A percentile compares a stretch with the other conserved stretches of the same genome.
phyloP scores from a whole-genome alignment of 2,888 invertebrate species.

The Drosophila kokeensis region DNA sequence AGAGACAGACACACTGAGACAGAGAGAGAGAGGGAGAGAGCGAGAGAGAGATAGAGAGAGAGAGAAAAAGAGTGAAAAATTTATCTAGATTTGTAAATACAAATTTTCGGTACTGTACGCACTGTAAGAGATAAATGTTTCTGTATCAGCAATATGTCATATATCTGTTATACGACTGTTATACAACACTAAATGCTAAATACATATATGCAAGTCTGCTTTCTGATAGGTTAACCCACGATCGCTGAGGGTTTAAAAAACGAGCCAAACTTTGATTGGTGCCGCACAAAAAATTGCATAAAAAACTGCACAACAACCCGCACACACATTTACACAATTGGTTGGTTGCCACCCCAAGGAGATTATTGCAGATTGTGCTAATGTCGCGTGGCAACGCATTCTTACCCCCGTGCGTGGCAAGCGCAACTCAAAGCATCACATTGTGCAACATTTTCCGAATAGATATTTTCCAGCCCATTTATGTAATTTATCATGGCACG shows the following conservation, averaged over 20 bases:
- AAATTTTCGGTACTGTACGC: slow-evolving; percentile 33
- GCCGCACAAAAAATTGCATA: slow-evolving; percentile 59
- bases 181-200: background rate
- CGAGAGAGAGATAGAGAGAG: slow-evolving; percentile 12
- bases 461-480: slow-evolving; percentile 14
- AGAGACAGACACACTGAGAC: background rate
- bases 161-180: slow-evolving; percentile 22
- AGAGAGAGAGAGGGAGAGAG: background rate
- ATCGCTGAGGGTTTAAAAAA: slow-evolving; percentile 59
- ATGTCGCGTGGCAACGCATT: slow-evolving; percentile 52
- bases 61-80: slow-evolving; percentile 20
- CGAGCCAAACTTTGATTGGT: slow-evolving; percentile 54
- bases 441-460: slow-evolving; percentile 53
- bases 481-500: slow-evolving; percentile 60
- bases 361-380: slow-evolving; percentile 31
- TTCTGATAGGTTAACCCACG: slow-evolving; percentile 42
- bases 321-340: slow-evolving; percentile 28
- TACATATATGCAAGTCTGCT: background rate
- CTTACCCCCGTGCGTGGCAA: slow-evolving; percentile 31
- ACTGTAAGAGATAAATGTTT: slow-evolving; percentile 1
- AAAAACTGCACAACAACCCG: slow-evolving; percentile 66
- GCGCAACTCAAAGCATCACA: slow-evolving; percentile 17
- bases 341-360: slow-evolving; percentile 44
- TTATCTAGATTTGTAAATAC: slow-evolving; percentile 51
- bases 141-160: slow-evolving; percentile 5